Base-by-base conservation (phyloP, 1,140 invertebrate genomes). In the Drosophila asahinai region DNA sequence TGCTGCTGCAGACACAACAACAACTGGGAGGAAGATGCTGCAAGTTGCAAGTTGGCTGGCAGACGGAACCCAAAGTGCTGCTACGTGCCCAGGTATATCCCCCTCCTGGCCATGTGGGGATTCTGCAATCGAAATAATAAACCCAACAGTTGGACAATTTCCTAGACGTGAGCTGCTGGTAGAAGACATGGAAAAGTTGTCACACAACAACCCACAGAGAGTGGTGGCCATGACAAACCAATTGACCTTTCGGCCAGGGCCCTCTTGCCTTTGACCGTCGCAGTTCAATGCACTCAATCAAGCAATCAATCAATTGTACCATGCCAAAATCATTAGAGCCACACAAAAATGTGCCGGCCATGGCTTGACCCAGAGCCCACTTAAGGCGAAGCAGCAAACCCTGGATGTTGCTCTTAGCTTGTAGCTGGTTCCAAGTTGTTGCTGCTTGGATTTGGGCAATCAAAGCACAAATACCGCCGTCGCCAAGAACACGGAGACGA, bases 101-200 rank as follows among this genome's bases (percentile, higher is more conserved):
- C 33, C 33, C 9, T 36, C 11, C 33, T 36, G 2, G 33, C 33
- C 33, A 51, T 68, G 51, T 43, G 62, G 30, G 43, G 38, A 59
- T 48, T 47, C 57, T 84, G 75, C 86, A 89, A 86, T 81, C 86
- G 86, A 90, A 89, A 89, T 90, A 89, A 89, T 89, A 89, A 89
- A 90, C 86, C 86, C 86, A 89, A 89, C 86, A 79, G 86, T 77
- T 90, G 86, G 86, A 89, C 86, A 89, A 89, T 89, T 89, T 89
- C 78, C 79, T 80, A 63, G 84, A 89, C 86, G 84, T 89, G 84
- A 84, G 83, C 57, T 74, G 55, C 60, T 45, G 58, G 71, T 82
- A 63, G 72, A 65, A 54, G 77, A 75, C 66, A 87, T 89, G 77
- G 82, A 74, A 78, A 89, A 81, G 81, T 90, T 90, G 86, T 89